Conservation (phyloP, 2,797 vertebrate genomes). For the Takifugu ocellatus region DNA sequence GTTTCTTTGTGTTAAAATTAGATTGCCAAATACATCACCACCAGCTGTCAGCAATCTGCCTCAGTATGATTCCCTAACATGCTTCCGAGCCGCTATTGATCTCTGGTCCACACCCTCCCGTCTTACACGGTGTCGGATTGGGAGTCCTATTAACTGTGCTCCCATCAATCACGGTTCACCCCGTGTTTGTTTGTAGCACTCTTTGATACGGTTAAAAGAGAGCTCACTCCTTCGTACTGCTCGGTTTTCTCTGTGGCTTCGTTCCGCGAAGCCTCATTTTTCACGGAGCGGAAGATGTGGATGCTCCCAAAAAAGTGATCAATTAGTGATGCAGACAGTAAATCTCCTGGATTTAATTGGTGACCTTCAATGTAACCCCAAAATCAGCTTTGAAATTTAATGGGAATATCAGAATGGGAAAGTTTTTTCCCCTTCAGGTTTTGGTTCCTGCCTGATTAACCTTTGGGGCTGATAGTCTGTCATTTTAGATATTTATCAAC, state of each 20-base stretch:
- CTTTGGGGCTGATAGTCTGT: too few relatives aligned
- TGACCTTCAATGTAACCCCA: too few relatives aligned
- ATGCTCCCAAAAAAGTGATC: too few relatives aligned
- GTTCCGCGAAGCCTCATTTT: not conserved
- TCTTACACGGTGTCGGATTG: slow-evolving; percentile 33
- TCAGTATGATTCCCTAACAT: slow-evolving; percentile 64
- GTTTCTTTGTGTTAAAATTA: slow-evolving; percentile 69
- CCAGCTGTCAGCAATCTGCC: slow-evolving; percentile 69
- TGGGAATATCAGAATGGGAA: too few relatives aligned
- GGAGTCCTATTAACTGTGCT: slow-evolving; percentile 65
- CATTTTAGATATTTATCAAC: too few relatives aligned
- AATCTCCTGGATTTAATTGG: too few relatives aligned
- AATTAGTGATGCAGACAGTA: too few relatives aligned
- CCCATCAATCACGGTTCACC: slow-evolving; percentile 70
- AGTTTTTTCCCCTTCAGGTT: too few relatives aligned
- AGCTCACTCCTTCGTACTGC: slow-evolving; percentile 18
- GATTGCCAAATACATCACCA: slow-evolving; percentile 66
- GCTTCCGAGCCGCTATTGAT: slow-evolving; percentile 66
- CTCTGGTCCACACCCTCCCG: slow-evolving; percentile 33
- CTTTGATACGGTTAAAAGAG: slow-evolving; percentile 72
- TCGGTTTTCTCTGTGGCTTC: slow-evolving; percentile 10
- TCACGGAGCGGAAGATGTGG: not conserved
- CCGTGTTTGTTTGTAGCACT: slow-evolving; percentile 69
- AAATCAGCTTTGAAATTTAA: too few relatives aligned
- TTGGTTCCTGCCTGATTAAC: too few relatives aligned